Base-by-base conservation (phyloP, 1,140 invertebrate species). In the Coptotermes formosanus region DNA sequence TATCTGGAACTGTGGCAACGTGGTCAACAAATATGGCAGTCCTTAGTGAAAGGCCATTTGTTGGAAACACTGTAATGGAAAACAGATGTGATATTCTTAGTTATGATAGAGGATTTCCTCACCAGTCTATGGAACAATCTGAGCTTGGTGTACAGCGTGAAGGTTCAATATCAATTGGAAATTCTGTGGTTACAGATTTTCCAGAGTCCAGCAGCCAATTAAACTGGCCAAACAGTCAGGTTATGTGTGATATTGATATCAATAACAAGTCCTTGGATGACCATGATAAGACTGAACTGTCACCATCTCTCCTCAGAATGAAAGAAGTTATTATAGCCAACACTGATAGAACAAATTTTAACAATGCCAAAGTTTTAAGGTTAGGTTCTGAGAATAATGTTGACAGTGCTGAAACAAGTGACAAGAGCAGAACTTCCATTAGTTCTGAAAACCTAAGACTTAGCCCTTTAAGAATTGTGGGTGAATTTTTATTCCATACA, bases 381-480 rank as follows among this genome's bases (percentile, higher is more conserved):
- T 75, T 75, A 75, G 64, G n/a, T 30, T 75, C 64, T 75, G 25
- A n/a, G 14, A n/a, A 75, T 75, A n/a, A 11, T 30, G n/a, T 30
- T 75, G 14, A 14, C 12, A n/a, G 16, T 25, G 2, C 82, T 45
- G 48, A 25, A 32, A 52, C 16, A 11, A 32, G 43, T 25, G 82
- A 45, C 7, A 45, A 52, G 23, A 83, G 25, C 1, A 83, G 32
- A 45, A 30, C 25, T 45, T 11, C 7, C 25, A 83, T 12, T 52
- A 45, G 38, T 45, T n/a, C 82, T 52, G 48, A 82, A 82, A 38
- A 82, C 32, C 82, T 43, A 43, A 30, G 43, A 52, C n/a, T 25
- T 25, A 83, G 82, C 32, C 82, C 82, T 30, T 52, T 83, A 43
- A 83, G 43, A 52, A 30, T 83, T 83, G 38, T 83, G 8, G 82